Percentiles rank a stretch among this genome's conserved stretches.
Evolutionary conservation across 92 coral and sea anemone genomes (phyloP).

Genomic region (Actinostola sp.): DNA sequence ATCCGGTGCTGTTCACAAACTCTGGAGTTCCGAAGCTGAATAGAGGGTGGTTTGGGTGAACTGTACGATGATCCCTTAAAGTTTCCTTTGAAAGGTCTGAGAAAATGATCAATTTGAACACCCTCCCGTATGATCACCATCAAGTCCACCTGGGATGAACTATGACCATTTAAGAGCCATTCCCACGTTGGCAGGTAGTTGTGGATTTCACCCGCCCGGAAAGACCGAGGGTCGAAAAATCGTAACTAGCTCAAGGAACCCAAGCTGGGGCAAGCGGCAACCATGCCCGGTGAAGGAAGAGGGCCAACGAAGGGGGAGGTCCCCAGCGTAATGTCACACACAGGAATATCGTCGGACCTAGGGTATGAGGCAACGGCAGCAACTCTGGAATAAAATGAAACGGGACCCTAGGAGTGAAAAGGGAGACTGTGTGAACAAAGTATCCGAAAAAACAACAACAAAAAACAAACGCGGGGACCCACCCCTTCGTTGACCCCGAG

Average conservation of each 20-base stretch:
- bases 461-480: no score
- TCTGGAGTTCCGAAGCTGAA: conserved; percentile 2
- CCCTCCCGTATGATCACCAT: conserved; percentile 33
- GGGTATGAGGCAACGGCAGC: not conserved
- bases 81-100: conserved; percentile 29
- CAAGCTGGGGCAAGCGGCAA: not conserved
- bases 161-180: not conserved
- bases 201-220: conserved; percentile 37
- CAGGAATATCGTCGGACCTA: not conserved
- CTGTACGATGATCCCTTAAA: conserved; percentile 20
- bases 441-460: no score
- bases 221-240: conserved; percentile 13
- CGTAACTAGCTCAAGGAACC: conserved; percentile 13
- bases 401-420: conserved; percentile 9
- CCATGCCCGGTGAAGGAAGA: conserved; percentile 33
- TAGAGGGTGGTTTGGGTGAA: conserved; percentile 18
- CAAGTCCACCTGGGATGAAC: conserved; percentile 18
- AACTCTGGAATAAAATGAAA: conserved; percentile 12
- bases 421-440: no score
- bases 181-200: conserved; percentile 17
- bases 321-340: conserved; percentile 11
- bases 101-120: conserved; percentile 20
- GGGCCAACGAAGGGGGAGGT: conserved; percentile 42
- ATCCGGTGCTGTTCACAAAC: not conserved
- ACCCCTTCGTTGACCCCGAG: conserved; percentile 43